Evolutionary conservation across 2,797 vertebrate genomes (phyloP).

Genomic region (Xenopus petersii): DNA sequence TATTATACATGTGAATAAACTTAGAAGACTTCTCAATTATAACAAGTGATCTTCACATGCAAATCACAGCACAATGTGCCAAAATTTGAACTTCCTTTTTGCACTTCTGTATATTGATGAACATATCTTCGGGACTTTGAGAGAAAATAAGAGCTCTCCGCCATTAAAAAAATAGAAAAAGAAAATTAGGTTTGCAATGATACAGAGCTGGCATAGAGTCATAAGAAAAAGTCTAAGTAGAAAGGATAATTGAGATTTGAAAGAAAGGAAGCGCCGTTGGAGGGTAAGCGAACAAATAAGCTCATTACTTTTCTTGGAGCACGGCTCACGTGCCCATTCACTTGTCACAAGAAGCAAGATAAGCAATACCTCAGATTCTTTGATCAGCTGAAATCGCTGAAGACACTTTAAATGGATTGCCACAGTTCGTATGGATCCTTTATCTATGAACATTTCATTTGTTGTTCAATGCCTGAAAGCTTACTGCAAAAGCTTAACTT

Average conservation of each 20-base stretch:
- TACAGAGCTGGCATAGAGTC: not conserved
- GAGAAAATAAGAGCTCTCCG: not conserved
- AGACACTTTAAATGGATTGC: slow-evolving; percentile 40
- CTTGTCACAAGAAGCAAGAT: too few species aligned
- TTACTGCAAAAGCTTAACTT: slow-evolving; percentile 25
- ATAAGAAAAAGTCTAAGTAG: not conserved
- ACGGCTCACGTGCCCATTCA: too few species aligned
- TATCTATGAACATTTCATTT: slow-evolving; percentile 20
- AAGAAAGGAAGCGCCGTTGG: not conserved
- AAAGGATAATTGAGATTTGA: slow-evolving; percentile 10
- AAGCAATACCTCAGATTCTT: not conserved
- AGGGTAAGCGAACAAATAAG: slow-evolving; percentile 14
- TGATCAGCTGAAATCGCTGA: slow-evolving; percentile 1
- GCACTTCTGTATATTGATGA: too few species aligned
- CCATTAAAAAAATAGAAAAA: not conserved
- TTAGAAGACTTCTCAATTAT: too few species aligned
- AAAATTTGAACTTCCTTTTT: too few species aligned
- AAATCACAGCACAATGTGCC: too few species aligned
- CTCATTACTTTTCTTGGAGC: slow-evolving; percentile 23
- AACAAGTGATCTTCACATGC: too few species aligned
- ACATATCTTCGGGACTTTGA: too few species aligned
- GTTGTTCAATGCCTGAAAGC: slow-evolving; percentile 17
- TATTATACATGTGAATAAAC: too few species aligned
- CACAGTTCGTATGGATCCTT: slow-evolving; percentile 14
- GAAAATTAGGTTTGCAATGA: not conserved